Conservation (phyloP, 1,140 invertebrate species). For the Drosophila grimshawi region DNA sequence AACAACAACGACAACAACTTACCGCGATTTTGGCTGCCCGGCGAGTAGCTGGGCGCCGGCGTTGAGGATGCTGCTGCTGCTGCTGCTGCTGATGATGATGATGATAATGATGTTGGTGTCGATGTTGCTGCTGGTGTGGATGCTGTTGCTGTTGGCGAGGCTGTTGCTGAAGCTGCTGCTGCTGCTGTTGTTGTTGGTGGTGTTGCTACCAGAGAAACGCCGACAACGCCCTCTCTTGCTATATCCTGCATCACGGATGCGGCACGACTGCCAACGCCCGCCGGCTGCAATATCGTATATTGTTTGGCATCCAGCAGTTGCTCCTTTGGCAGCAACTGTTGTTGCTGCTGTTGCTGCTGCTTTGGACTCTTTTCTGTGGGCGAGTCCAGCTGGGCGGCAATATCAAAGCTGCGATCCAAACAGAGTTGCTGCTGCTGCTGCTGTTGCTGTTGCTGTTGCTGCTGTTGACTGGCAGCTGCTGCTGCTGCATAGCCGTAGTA, state of each 20-base stretch:
- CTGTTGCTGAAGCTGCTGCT: constrained; percentile 31
- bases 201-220: constrained; percentile 87
- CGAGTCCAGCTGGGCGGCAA: constrained; percentile 52
- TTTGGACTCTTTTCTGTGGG: constrained; percentile 25
- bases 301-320: constrained; percentile 86
- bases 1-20: constrained; percentile 83
- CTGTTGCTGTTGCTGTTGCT: constrained; percentile 32
- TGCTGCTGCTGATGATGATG: constrained; percentile 85
- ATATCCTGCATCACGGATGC: constrained; percentile 92
- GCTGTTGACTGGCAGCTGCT: constrained; percentile 60
- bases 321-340: constrained; percentile 25
- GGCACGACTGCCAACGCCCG: constrained; percentile 90
- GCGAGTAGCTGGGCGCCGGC: constrained; percentile 87
- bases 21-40: constrained; percentile 91
- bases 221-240: constrained; percentile 87
- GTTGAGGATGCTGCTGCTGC: constrained; percentile 40
- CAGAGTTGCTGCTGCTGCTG: constrained; percentile 34
- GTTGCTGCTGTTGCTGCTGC: constrained; percentile 12
- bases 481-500: constrained; percentile 72
- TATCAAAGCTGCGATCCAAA: constrained; percentile 50
- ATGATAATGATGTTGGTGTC: constrained; percentile 77
- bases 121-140: constrained; percentile 47
- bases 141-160: constrained; percentile 47
- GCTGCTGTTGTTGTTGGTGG: constrained; percentile 63
- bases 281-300: constrained; percentile 93